Base-by-base conservation (phyloP, 2,888 invertebrate species). In the Gymnocheta viridis region DNA sequence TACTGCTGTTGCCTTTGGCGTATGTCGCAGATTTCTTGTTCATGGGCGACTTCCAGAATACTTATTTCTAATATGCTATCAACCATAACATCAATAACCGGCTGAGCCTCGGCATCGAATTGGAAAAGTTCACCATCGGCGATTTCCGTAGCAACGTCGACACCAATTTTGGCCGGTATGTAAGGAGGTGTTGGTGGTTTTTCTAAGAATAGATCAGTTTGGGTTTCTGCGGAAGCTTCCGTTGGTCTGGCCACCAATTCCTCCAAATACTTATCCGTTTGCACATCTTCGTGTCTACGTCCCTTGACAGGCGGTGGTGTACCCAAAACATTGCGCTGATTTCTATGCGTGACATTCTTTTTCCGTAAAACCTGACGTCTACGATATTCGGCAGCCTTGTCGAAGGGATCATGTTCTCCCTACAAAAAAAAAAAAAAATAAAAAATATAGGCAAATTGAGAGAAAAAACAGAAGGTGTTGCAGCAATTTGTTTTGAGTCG, bases 101-200 rank as follows among this genome's bases (percentile, higher is more conserved):
- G 97, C 91, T 96, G 95, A 72, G 98, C 97, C 92, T 98, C 98
- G 89, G 95, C 93, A 92, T 98, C 98, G 93, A 97, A 98, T 93
- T 98, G 96, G 93, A 97, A 98, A 77, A 98, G 96, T 91, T 98
- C 98, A 74, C 97, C 98, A 2, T 97, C 96, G 88, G 95, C 94
- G 86, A 98, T 97, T 93, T 98, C 98, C 54, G 98, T 98, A 88
- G 92, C 93, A 6, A 93, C 95, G 92, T 98, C 97, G 69, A 95
- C 93, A 29, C 98, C 98, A 85, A 94, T 94, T 92, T 96, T 96
- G 80, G 95, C 95, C 7, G 97, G 96, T 86, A 95, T 94, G 92
- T 95, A 96, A 47, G 94, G 92, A 1, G 97, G 97, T 69, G 96
- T 96, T 24, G 95, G 94, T 5, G 97, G 97, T 87, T 96, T 94